These are phyloP conservation scores for Isichthys henryi DNA, from an alignment of 2,113 vertebrate genomes.

Conservation along the genomic window DNA sequence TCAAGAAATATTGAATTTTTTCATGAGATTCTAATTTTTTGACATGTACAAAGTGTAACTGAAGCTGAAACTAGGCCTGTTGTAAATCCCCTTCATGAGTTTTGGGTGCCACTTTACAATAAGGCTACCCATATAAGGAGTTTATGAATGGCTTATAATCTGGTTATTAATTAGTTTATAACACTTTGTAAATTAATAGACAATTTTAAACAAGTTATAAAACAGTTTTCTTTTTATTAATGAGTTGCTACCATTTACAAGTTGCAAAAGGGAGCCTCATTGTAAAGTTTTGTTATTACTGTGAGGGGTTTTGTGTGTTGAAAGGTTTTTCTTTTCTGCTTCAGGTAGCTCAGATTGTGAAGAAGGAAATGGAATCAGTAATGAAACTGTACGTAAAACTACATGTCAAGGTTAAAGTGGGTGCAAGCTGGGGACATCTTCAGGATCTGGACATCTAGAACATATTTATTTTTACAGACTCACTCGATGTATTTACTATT, in stretches of 20 bases:
- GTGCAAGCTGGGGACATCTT: conserved; percentile 86
- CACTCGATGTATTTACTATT: background rate
- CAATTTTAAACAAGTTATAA: too few species aligned
- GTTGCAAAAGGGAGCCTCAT: too few species aligned
- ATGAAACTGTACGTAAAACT: conserved; percentile 81
- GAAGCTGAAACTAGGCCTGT: background rate
- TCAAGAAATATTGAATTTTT: too few species aligned
- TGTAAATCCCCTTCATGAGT: background rate
- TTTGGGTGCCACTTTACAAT: too few species aligned
- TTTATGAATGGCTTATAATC: too few species aligned
- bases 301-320: conserved; percentile 15
- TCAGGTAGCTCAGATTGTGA: conserved; percentile 90
- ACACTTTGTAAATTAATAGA: too few species aligned
- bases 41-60: background rate
- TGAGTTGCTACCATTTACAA: too few species aligned
- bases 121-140: too few species aligned
- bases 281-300: background rate
- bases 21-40: too few species aligned
- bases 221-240: too few species aligned
- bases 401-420: conserved; percentile 79
- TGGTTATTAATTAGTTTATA: too few species aligned
- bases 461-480: background rate
- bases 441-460: conserved; percentile 75
- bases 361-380: conserved; percentile 86
- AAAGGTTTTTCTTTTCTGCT: conserved; percentile 7